phyloP scores from a whole-genome alignment of 2,113 vertebrate species.

The Mungos mungo region DNA sequence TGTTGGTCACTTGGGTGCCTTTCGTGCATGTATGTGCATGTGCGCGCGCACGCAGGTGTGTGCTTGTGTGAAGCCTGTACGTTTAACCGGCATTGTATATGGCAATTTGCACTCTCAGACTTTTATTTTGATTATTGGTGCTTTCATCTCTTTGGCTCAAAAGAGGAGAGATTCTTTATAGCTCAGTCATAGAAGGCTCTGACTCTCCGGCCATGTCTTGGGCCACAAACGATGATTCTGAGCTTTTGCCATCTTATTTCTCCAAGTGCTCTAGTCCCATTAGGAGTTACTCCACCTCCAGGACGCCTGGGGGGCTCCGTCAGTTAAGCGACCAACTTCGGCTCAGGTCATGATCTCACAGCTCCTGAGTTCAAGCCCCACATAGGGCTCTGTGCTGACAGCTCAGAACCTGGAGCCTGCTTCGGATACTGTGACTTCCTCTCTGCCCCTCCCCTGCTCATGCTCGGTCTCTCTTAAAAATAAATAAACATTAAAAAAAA shows the following conservation, averaged over 20 bases:
- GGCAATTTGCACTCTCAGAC: neutral
- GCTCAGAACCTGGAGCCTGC: too few relatives aligned
- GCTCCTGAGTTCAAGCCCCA: too few relatives aligned
- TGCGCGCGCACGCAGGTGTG: rapidly evolving
- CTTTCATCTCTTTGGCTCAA: neutral
- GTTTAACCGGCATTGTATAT: neutral
- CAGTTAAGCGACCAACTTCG: too few relatives aligned
- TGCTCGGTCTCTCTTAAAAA: too few relatives aligned
- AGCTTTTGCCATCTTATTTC: neutral
- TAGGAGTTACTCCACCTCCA: neutral
- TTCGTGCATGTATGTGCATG: too few relatives aligned
- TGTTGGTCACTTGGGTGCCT: neutral
- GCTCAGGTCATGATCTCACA: too few relatives aligned
- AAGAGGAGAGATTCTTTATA: neutral
- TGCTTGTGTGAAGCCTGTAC: neutral
- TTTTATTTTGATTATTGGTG: neutral
- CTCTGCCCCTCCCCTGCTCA: too few relatives aligned
- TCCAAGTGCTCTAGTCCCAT: neutral
- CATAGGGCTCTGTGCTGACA: too few relatives aligned
- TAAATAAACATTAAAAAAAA: too few relatives aligned
- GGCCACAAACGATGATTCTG: neutral
- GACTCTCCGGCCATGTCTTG: neutral
- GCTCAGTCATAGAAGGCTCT: neutral
- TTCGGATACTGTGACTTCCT: too few relatives aligned
- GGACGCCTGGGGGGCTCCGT: too few relatives aligned